phyloP scores from a whole-genome alignment of 2,113 vertebrate species.

The Protobothrops flavoviridis region DNA sequence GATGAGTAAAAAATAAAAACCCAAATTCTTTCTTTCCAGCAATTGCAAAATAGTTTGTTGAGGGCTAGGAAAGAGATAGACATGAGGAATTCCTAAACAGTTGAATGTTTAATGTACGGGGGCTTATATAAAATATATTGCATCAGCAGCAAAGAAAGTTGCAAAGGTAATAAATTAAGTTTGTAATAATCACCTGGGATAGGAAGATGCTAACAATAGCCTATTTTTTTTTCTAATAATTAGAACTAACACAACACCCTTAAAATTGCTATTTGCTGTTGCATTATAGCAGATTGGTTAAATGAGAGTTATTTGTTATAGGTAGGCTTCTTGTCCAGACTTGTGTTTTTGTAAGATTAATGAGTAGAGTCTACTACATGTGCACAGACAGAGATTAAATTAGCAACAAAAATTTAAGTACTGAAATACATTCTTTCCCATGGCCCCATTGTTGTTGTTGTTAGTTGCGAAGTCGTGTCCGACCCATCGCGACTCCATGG shows the following conservation, averaged over 20 bases:
- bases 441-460: neutral
- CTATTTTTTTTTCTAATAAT: neutral
- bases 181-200: neutral
- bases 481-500: too few relatives aligned
- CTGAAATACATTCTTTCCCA: neutral
- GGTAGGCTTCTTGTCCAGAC: too few relatives aligned
- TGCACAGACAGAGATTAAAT: neutral
- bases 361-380: neutral
- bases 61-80: neutral
- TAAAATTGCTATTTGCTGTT: neutral
- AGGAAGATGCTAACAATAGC: neutral
- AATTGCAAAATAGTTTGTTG: neutral
- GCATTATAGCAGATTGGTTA: neutral
- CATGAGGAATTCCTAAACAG: neutral
- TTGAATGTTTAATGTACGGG: neutral
- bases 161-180: neutral
- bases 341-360: neutral
- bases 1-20: neutral
- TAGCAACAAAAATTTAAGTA: neutral
- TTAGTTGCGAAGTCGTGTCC: too few relatives aligned
- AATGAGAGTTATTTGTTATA: neutral
- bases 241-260: neutral
- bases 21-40: constrained; percentile 20
- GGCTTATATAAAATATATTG: neutral
- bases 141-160: neutral